Base-by-base conservation (phyloP, 2,113 vertebrate genomes). In the Limnothrissa miodon region DNA sequence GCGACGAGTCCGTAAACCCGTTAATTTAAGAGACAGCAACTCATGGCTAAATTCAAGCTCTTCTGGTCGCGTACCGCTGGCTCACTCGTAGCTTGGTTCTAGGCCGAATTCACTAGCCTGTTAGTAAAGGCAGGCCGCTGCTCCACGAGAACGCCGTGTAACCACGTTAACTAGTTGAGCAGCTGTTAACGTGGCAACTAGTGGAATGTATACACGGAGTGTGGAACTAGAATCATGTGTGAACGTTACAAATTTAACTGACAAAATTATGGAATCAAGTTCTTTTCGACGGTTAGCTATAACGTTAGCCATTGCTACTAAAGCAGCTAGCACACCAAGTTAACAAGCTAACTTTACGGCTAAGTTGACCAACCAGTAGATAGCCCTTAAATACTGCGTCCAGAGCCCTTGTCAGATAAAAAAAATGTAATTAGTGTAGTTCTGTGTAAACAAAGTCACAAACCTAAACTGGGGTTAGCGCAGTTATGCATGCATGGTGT, bases 231-330 rank as follows among this genome's bases (percentile, higher is more conserved):
- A 74, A 74, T 74, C 29, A 36, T 36, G 36, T 36, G 66, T 74
- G 66, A 33, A 33, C 66, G 66, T 74, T 74, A 17, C 2, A 74
- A 74, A 39, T 33, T 36, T 17, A 74, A 74, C 66, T 13, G 29
- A 74, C 66, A 74, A 74, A 74, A 74, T 36, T 10, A 74, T 23
- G 10, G 13, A 15, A 5, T 7, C 42, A 42, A 42, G 42, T 42
- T 1, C 15, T 17, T 13, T 17, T 74, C 25, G 4, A 17, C 66
- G 17, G 66, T 74, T 74, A 74, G 42, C 42, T 6, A 42, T 42
- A 42, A 42, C 42, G 42, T 42, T 42, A 42, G 42, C 42, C 17
- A 21, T 83, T 74, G 21, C 81, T 81, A 78, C 78, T n/a, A 45
- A 78, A 78, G 80, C 45, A 39, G 29, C 29, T 39, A 74, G 66